A percentile compares a stretch with the other conserved stretches of the same genome.
Conservation (phyloP, 2,797 vertebrate species). For the Amazona finschi region DNA sequence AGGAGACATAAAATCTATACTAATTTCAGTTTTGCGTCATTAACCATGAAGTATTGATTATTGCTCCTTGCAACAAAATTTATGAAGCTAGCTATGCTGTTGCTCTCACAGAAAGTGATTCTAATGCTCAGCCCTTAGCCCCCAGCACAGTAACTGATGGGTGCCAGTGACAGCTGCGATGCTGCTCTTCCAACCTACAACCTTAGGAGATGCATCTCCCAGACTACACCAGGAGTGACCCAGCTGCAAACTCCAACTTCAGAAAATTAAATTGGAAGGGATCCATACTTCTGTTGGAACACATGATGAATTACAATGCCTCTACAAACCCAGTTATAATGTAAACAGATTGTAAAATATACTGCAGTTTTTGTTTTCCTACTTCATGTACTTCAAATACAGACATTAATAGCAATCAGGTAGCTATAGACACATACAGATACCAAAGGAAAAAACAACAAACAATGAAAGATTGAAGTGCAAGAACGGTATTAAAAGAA, state of each 20-base stretch:
- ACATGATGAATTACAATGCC: slow-evolving; percentile 21
- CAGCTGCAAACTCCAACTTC: slow-evolving; percentile 60
- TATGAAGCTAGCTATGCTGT: slow-evolving; percentile 69
- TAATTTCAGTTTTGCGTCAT: slow-evolving; percentile 88
- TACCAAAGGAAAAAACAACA: background rate
- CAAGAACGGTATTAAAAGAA: background rate
- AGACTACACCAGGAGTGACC: slow-evolving; percentile 49
- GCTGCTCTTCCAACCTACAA: slow-evolving; percentile 44
- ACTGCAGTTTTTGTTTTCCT: background rate
- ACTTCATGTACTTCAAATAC: background rate
- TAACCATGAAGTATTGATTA: slow-evolving; percentile 86
- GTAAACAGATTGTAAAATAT: slow-evolving; percentile 47
- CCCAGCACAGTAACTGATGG: slow-evolving; percentile 45
- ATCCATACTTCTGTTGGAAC: slow-evolving; percentile 66
- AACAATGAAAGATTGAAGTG: background rate
- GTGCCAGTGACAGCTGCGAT: slow-evolving; percentile 45
- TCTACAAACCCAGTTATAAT: slow-evolving; percentile 23
- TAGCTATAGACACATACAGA: background rate
- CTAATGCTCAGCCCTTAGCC: slow-evolving; percentile 65
- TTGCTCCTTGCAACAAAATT: slow-evolving; percentile 65
- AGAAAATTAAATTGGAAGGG: slow-evolving; percentile 80
- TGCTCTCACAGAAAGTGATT: slow-evolving; percentile 47
- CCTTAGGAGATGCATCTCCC: slow-evolving; percentile 59
- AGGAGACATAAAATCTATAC: slow-evolving; percentile 90
- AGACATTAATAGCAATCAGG: background rate